These are phyloP conservation scores for Scaptodrosophila latifasciaeformis DNA, from an alignment of 2,888 invertebrate species.

Conservation along the genomic window DNA sequence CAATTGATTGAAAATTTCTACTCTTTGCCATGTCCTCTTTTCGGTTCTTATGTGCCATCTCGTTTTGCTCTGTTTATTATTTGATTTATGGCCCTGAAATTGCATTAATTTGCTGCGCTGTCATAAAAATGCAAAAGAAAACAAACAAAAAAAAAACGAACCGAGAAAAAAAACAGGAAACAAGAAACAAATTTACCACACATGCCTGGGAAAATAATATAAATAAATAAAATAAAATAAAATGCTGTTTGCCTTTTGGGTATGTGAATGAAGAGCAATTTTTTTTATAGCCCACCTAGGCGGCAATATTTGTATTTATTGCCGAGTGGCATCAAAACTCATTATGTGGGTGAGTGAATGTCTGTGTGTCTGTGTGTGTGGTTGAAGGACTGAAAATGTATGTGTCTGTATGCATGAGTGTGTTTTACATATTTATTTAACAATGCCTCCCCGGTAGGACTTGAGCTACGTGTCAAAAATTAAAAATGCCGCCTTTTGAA, in stretches of 20 bases:
- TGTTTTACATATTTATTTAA: constrained; percentile 30
- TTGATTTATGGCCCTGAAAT: constrained; percentile 56
- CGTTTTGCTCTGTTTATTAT: constrained; percentile 28
- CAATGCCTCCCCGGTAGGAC: constrained; percentile 3
- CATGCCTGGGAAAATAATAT: not conserved
- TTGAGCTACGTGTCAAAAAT: constrained; percentile 59
- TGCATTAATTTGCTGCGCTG: constrained; percentile 60
- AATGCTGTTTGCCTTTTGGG: not conserved
- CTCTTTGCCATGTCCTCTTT: no score
- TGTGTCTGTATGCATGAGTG: constrained; percentile 1
- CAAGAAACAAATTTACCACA: not conserved
- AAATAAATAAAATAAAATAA: not conserved
- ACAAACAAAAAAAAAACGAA: constrained; percentile 9
- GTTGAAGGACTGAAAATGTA: constrained; percentile 13
- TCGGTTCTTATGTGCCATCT: constrained; percentile 5
- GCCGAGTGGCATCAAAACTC: not conserved
- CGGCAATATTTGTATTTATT: not conserved
- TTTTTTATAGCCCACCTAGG: constrained; percentile 60
- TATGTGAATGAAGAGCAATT: constrained; percentile 30
- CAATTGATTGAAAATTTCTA: no score
- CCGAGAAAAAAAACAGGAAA: constrained; percentile 4
- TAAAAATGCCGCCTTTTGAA: constrained; percentile 42
- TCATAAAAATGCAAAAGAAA: constrained; percentile 44
- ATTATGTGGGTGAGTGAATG: constrained; percentile 1
- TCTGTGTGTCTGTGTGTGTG: not conserved